Conservation (phyloP, 2,113 vertebrate genomes). For the Antechinus stuartii region DNA sequence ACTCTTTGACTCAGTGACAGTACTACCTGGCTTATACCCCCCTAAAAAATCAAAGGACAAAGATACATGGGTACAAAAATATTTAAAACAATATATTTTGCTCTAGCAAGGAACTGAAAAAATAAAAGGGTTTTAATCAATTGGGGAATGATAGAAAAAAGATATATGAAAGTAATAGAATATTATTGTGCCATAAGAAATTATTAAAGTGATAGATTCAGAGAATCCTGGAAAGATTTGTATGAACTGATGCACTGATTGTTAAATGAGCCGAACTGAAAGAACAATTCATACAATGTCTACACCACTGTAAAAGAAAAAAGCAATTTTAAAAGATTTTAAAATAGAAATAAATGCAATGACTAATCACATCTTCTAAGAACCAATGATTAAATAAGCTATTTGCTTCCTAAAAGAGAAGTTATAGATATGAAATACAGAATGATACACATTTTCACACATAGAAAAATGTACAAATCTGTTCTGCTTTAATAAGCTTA, state of each 20-base stretch:
- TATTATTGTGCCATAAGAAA: not conserved
- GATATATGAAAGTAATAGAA: not conserved
- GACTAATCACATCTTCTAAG: not conserved
- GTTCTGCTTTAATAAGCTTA: not conserved
- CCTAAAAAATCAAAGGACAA: not conserved
- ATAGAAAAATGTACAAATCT: not conserved
- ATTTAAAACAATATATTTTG: not conserved
- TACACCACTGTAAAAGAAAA: not conserved
- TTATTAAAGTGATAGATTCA: not conserved
- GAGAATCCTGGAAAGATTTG: not conserved
- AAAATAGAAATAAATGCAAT: not conserved
- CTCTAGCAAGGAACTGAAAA: not conserved
- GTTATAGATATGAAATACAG: not conserved
- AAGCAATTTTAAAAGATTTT: not conserved
- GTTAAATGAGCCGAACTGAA: not conserved
- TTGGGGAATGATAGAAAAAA: not conserved
- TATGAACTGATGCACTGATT: not conserved
- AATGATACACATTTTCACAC: not conserved
- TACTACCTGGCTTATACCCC: not conserved
- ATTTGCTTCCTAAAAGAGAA: not conserved
- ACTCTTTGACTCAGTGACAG: not conserved
- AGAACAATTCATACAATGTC: not conserved
- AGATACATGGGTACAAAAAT: not conserved
- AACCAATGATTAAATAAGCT: not conserved
- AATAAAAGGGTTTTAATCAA: not conserved